These are phyloP conservation scores for Brotula barbata DNA, from an alignment of 2,797 vertebrate species.

Conservation along the genomic window DNA sequence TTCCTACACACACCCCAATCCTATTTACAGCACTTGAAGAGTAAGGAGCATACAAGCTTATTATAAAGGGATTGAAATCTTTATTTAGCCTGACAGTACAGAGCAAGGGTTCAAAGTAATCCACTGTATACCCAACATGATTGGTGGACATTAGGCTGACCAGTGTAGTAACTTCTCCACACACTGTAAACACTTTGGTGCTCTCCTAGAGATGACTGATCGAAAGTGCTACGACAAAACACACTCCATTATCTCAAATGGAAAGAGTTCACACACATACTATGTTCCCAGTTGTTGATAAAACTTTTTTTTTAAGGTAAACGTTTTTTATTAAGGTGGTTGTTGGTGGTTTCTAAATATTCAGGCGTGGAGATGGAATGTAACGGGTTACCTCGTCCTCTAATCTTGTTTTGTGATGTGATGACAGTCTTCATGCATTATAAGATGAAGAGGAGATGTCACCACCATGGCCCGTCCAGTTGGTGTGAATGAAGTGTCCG, in stretches of 20 bases:
- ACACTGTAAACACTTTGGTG: constrained; percentile 8
- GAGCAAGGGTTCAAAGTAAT: constrained; percentile 73
- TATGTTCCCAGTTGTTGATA: constrained; percentile 55
- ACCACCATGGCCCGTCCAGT: constrained; percentile 96
- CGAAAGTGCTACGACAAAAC: constrained; percentile 25
- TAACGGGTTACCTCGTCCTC: constrained; percentile 16
- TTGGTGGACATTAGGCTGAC: constrained; percentile 32
- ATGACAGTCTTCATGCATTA: constrained; percentile 80
- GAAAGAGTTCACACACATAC: constrained; percentile 24
- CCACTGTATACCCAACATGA: constrained; percentile 67
- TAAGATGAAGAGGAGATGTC: constrained; percentile 92
- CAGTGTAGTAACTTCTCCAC: constrained; percentile 15
- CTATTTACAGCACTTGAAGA: constrained; percentile 55
- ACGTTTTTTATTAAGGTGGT: constrained; percentile 21
- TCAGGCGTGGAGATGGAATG: constrained; percentile 56
- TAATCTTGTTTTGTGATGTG: not conserved
- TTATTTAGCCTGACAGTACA: constrained; percentile 82
- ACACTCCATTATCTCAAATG: constrained; percentile 23
- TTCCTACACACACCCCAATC: constrained; percentile 49
- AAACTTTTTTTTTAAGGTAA: constrained; percentile 42
- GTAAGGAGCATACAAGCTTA: constrained; percentile 71
- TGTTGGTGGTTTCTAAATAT: constrained; percentile 27
- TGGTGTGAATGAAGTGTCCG: constrained; percentile 89
- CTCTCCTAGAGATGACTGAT: constrained; percentile 11
- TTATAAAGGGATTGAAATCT: constrained; percentile 81